A percentile compares a stretch with the other conserved stretches of the same genome.
Conservation (phyloP, 2,113 vertebrate genomes). For the Anolis sagrei region DNA sequence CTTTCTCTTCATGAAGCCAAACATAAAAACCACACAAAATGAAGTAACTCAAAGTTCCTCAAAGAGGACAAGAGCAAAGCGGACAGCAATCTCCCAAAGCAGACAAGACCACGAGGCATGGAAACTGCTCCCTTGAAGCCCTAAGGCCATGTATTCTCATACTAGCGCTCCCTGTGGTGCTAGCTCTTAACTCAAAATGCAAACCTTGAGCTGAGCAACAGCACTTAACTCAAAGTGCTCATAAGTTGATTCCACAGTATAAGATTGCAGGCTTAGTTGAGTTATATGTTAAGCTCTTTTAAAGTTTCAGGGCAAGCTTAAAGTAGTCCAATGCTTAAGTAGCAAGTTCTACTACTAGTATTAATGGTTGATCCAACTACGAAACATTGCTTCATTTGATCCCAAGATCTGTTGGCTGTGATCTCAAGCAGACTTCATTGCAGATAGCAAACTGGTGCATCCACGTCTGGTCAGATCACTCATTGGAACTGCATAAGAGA, state of each 20-base stretch:
- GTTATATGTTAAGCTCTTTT: background rate
- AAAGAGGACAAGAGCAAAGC: too few relatives aligned
- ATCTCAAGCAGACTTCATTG: background rate
- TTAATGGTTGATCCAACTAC: background rate
- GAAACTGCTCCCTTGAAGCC: too few relatives aligned
- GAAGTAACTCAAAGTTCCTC: too few relatives aligned
- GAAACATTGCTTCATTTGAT: background rate
- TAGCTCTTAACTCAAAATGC: too few relatives aligned
- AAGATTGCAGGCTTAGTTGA: background rate
- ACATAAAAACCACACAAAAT: too few relatives aligned
- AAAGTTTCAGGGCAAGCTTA: conserved; percentile 19
- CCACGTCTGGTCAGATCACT: background rate
- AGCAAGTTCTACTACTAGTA: background rate
- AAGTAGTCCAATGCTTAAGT: background rate
- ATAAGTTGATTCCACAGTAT: background rate
- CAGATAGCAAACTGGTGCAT: background rate
- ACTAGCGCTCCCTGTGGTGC: too few relatives aligned
- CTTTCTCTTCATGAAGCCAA: too few relatives aligned
- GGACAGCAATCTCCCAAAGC: too few relatives aligned
- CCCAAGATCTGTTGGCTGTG: background rate
- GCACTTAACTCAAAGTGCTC: too few relatives aligned
- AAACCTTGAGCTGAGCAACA: too few relatives aligned
- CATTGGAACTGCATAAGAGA: background rate
- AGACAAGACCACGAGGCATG: too few relatives aligned
- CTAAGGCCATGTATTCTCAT: too few relatives aligned